A percentile compares a stretch with the other conserved stretches of the same genome.
Conservation (phyloP, 2,888 invertebrate species). For the Tethea ocularis region DNA sequence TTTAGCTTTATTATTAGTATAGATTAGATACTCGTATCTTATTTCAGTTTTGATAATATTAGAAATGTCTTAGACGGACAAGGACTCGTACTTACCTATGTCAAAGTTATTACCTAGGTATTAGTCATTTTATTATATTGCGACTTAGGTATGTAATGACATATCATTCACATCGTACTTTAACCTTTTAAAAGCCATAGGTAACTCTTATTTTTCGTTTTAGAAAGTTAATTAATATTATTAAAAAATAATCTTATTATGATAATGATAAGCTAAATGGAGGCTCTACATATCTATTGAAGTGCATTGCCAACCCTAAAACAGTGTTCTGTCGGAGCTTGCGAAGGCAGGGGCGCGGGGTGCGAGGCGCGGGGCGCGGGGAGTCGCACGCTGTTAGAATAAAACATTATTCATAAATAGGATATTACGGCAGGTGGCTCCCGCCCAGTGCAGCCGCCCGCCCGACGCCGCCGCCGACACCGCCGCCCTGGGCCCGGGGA, state of each 20-base stretch:
- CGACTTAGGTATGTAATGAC: too few relatives aligned
- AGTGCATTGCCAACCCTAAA: conserved; percentile 16
- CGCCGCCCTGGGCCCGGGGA: conserved; percentile 20
- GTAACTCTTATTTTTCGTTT: too few relatives aligned
- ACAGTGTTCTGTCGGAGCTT: conserved; percentile 44
- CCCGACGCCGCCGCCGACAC: conserved; percentile 18
- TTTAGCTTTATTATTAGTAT: too few relatives aligned
- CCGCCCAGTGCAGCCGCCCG: conserved; percentile 29
- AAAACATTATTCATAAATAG: conserved; percentile 84
- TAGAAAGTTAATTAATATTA: not conserved
- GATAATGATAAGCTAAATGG: not conserved
- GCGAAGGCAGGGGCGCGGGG: conserved; percentile 15
- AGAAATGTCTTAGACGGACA: too few relatives aligned
- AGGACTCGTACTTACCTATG: too few relatives aligned
- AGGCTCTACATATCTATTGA: too few relatives aligned
- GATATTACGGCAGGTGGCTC: conserved; percentile 74
- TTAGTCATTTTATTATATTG: too few relatives aligned
- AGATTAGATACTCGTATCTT: too few relatives aligned
- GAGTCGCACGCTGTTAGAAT: conserved; percentile 80
- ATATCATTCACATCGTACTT: too few relatives aligned
- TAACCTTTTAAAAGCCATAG: too few relatives aligned
- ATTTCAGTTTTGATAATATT: too few relatives aligned
- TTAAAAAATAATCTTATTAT: not conserved
- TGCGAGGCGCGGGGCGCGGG: conserved; percentile 34
- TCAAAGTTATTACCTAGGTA: too few relatives aligned